A percentile compares a stretch with the other conserved stretches of the same genome.
These are phyloP conservation scores for Nipponia nippon DNA, from an alignment of 2,113 vertebrate species.

Conservation along the genomic window DNA sequence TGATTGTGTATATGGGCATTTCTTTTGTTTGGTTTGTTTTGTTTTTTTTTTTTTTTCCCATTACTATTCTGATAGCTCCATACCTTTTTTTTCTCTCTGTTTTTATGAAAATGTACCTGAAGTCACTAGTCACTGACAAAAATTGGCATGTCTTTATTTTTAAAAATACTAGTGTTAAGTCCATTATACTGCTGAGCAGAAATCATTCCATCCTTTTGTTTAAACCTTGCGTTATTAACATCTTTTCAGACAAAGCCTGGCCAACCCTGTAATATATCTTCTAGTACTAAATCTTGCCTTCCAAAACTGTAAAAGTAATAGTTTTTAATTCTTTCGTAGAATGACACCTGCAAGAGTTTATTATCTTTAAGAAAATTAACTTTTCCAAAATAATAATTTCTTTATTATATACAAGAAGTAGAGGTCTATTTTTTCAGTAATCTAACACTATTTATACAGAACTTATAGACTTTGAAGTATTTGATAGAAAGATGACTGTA, in stretches of 20 bases:
- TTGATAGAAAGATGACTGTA: not conserved
- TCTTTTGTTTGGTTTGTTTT: not conserved
- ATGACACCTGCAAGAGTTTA: not conserved
- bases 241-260: not conserved
- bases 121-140: not conserved
- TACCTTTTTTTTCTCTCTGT: not conserved
- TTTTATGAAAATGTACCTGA: not conserved
- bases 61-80: not conserved
- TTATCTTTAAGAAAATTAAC: not conserved
- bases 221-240: not conserved
- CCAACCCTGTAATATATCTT: not conserved
- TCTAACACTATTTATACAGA: not conserved
- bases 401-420: not conserved
- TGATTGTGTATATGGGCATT: not conserved
- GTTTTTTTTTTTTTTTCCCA: not conserved
- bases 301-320: not conserved
- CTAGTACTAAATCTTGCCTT: not conserved
- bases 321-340: not conserved
- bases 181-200: not conserved
- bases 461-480: not conserved
- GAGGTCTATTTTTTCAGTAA: not conserved
- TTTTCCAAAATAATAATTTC: not conserved
- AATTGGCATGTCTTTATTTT: not conserved
- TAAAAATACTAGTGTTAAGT: not conserved
- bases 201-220: not conserved